Conservation (phyloP, 2,797 vertebrate genomes). For the Aplochiton taeniatus region DNA sequence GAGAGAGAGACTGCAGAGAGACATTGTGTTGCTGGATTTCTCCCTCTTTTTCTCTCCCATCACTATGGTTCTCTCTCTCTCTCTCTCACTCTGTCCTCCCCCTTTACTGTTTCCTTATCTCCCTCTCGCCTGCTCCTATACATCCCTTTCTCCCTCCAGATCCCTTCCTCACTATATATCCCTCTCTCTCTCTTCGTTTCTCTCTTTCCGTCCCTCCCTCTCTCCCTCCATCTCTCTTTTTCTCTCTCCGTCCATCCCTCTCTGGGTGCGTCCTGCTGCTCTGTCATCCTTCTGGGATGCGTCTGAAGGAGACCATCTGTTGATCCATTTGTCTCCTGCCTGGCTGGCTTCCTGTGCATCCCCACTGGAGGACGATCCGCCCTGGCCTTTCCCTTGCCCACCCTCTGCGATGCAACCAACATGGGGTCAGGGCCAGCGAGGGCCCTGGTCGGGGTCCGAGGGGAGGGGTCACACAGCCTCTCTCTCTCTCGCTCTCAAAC, state of each 20-base stretch:
- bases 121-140: background rate
- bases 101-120: background rate
- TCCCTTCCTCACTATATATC: background rate
- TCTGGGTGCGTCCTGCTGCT: conserved; percentile 60
- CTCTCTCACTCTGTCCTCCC: background rate
- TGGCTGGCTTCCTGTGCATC: conserved; percentile 62
- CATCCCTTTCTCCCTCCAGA: background rate
- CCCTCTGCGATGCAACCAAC: conserved; percentile 42
- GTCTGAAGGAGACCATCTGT: conserved; percentile 81
- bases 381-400: conserved; percentile 55
- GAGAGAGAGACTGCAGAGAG: conserved; percentile 15
- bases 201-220: conserved; percentile 22
- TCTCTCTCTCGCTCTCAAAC: conserved; percentile 15
- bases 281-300: conserved; percentile 72
- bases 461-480: conserved; percentile 44
- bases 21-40: too few species aligned
- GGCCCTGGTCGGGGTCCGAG: conserved; percentile 27
- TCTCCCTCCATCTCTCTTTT: background rate
- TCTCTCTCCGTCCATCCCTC: conserved; percentile 18
- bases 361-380: conserved; percentile 58
- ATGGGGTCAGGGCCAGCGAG: conserved; percentile 17
- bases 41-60: too few species aligned
- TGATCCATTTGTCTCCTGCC: conserved; percentile 77
- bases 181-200: background rate
- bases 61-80: background rate